Evolutionary conservation across 2,113 vertebrate species (phyloP), one percentile per base, ranked within the genome.

Genomic region (Proterorhinus semilunaris): DNA sequence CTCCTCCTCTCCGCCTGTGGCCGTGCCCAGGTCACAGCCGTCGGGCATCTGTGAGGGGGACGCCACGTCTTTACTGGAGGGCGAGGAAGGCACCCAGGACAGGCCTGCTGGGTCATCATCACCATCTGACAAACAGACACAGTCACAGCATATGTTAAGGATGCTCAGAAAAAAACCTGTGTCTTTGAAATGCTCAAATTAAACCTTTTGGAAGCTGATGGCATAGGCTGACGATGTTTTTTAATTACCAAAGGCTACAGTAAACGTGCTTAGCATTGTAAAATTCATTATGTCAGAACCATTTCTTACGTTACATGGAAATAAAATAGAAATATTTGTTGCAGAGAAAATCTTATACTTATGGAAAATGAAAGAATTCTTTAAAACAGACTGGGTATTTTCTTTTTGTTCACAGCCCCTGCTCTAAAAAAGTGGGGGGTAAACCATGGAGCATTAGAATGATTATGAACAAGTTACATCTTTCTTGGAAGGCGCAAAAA

Each of bases 1-100:
- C 93, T 99, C 97, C 91, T 98, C 97, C 91, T 98, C 97, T 47
- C 96, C 89, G 1, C 89, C 96, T 3, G 96, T 96, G 92, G 95
- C 95, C 76, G 95, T 94, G 92, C 95, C 96, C 27, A 98, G 96
- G 93, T 99, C 98, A 76, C 95, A 97, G 91, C 96, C 97, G 86
- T 99, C 98, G 72, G 96, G 96, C 87, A 98, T 94, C 94, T 97
- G 97, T 78, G 96, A 96, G 83, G 97, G 96, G 70, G 98, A 99
- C 61, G 96, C 98, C 92, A 99, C 95, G 90, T 99, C 98, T 93
- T 99, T 99, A 92, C 98, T 99, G 92, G 98, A 99, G 93, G 98
- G 98, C 85, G 98, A 99, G 74, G 98, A 99, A 89, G 96, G 95
- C 91, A 99, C 95, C 98, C 98, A 99, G 91, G 96, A 99, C 90